Evolutionary conservation across 2,888 invertebrate genomes (phyloP).

Genomic region (Teleiodes luculella): DNA sequence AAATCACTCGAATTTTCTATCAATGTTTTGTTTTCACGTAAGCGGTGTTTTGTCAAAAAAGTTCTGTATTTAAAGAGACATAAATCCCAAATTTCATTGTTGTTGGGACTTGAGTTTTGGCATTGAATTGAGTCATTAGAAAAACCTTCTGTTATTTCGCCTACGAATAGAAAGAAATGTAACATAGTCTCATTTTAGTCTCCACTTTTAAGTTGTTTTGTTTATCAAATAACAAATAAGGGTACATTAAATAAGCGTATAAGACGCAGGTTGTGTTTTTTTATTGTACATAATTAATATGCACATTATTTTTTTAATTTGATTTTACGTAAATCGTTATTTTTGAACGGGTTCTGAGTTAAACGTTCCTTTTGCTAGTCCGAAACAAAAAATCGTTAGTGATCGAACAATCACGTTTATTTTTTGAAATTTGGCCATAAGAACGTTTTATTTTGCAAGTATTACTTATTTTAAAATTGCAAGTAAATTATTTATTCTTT

Average conservation of each 20-base stretch:
- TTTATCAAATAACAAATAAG: constrained; percentile 23
- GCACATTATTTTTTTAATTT: constrained; percentile 40
- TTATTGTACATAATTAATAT: constrained; percentile 31
- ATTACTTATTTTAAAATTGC: constrained; percentile 4
- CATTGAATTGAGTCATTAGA: too few species aligned
- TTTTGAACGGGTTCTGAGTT: constrained; percentile 39
- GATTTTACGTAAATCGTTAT: constrained; percentile 29
- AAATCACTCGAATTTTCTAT: too few species aligned
- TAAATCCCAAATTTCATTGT: too few species aligned
- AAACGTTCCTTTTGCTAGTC: constrained; percentile 55
- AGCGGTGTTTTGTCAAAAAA: too few species aligned
- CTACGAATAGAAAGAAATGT: constrained; percentile 37
- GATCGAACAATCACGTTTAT: background rate
- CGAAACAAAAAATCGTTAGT: constrained; percentile 31
- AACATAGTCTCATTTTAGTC: constrained; percentile 50
- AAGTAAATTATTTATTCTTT: background rate
- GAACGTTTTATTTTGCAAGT: background rate
- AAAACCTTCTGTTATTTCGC: background rate
- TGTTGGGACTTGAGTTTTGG: too few species aligned
- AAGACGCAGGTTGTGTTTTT: constrained; percentile 35
- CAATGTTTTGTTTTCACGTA: too few species aligned
- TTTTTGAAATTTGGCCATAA: background rate
- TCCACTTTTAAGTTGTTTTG: constrained; percentile 40
- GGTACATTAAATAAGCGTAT: constrained; percentile 26
- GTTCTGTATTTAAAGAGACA: too few species aligned